phyloP scores from a whole-genome alignment of 2,888 invertebrate species.

The Ferdinandea cuprea region DNA sequence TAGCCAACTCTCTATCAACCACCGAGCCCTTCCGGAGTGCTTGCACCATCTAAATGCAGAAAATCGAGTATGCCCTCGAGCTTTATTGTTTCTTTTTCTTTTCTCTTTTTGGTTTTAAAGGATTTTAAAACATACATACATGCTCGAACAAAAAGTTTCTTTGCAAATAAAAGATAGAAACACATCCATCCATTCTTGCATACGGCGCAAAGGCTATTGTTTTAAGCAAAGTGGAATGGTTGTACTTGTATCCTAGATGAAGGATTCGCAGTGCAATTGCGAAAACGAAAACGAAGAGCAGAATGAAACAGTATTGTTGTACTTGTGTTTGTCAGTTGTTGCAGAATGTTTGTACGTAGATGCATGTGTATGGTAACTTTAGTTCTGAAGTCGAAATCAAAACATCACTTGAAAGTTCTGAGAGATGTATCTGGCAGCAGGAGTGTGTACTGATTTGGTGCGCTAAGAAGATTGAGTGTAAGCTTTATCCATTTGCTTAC shows the following conservation, averaged over 20 bases:
- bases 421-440: background rate
- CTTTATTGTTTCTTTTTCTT: conserved; percentile 56
- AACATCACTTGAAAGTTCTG: conserved; percentile 41
- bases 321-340: conserved; percentile 20
- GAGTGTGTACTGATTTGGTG: conserved; percentile 30
- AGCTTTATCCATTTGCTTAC: background rate
- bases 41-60: conserved; percentile 66
- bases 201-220: conserved; percentile 43
- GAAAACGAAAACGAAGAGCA: conserved; percentile 12
- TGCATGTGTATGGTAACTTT: background rate
- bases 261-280: background rate
- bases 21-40: conserved; percentile 30
- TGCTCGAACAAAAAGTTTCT: conserved; percentile 25
- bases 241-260: conserved; percentile 11
- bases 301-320: too few species aligned
- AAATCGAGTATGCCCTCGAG: conserved; percentile 68
- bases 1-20: conserved; percentile 7
- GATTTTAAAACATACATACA: conserved; percentile 20
- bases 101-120: conserved; percentile 36
- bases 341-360: conserved; percentile 1
- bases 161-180: conserved; percentile 40
- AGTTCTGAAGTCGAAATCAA: conserved; percentile 48
- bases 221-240: conserved; percentile 27
- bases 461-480: conserved; percentile 13
- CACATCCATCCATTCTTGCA: background rate